Conservation (phyloP, 2,113 vertebrate species). For the Osmerus eperlanus region DNA sequence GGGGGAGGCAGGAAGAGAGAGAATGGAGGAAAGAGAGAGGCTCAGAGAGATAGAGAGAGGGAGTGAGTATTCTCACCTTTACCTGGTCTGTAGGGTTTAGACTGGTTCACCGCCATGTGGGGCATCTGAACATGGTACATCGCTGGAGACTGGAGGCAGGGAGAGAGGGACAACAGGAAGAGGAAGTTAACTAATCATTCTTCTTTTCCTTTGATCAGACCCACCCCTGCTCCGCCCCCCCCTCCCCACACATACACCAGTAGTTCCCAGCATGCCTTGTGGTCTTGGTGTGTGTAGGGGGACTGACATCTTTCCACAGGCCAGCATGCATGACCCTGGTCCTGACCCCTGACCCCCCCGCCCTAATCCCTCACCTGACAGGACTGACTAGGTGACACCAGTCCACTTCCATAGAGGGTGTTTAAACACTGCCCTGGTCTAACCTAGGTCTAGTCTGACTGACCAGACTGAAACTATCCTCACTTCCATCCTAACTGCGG, state of each 20-base stretch:
- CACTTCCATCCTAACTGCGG: background rate
- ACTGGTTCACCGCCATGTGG: conserved; percentile 96
- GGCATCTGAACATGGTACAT: conserved; percentile 96
- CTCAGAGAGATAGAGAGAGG: conserved; percentile 51
- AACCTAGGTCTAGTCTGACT: no score
- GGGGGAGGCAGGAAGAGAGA: background rate
- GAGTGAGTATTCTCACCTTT: conserved; percentile 89
- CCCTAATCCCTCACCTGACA: background rate
- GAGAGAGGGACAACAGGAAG: conserved; percentile 20
- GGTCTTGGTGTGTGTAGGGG: conserved; percentile 9
- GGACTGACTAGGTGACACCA: background rate
- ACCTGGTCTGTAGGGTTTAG: conserved; percentile 99
- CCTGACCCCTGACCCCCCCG: background rate
- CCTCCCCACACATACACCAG: conserved; percentile 8
- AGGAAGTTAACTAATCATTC: conserved; percentile 6
- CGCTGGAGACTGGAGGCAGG: conserved; percentile 77
- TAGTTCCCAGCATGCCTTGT: conserved; percentile 15
- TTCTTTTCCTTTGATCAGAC: background rate
- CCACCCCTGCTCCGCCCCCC: background rate
- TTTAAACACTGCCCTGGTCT: no score
- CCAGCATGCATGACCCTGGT: conserved; percentile 54
- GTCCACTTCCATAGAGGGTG: no score
- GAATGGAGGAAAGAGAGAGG: background rate
- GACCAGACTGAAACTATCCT: background rate
- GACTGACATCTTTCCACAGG: conserved; percentile 49